phyloP scores from a whole-genome alignment of 2,888 invertebrate genomes.

The Dioctria rufipes region DNA sequence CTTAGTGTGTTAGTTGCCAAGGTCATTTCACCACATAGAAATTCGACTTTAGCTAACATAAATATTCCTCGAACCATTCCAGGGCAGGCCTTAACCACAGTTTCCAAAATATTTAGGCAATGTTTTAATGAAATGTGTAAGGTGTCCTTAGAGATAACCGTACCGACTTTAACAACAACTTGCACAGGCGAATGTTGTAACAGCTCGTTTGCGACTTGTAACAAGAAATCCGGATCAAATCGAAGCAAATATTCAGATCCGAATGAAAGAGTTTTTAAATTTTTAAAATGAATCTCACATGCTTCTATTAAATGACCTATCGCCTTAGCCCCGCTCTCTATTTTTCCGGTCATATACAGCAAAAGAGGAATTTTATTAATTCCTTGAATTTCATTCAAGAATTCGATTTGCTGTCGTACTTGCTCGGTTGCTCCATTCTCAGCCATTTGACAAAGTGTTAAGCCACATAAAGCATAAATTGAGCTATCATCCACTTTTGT shows the following conservation, averaged over 20 bases:
- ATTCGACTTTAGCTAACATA: conserved; percentile 85
- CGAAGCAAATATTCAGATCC: conserved; percentile 82
- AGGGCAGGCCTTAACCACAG: conserved; percentile 85
- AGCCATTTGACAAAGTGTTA: conserved; percentile 86
- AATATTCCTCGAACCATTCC: conserved; percentile 80
- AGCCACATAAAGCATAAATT: conserved; percentile 83
- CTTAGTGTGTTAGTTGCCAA: conserved; percentile 82
- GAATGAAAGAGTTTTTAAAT: conserved; percentile 76
- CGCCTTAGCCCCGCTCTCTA: conserved; percentile 74
- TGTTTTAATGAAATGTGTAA: conserved; percentile 74
- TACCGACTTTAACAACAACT: conserved; percentile 71
- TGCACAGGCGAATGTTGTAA: conserved; percentile 81
- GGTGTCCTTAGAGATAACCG: conserved; percentile 71
- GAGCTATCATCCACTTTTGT: conserved; percentile 89
- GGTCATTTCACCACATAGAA: conserved; percentile 82
- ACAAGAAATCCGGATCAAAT: conserved; percentile 89
- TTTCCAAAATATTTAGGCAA: conserved; percentile 79
- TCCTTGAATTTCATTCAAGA: conserved; percentile 85
- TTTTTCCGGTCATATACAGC: conserved; percentile 79
- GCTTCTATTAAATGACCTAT: conserved; percentile 77
- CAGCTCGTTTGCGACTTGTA: conserved; percentile 84
- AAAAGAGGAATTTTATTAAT: conserved; percentile 79
- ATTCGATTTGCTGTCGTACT: conserved; percentile 88
- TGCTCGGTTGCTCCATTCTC: conserved; percentile 82
- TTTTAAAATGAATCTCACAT: conserved; percentile 73